These are phyloP conservation scores for Drosophila mercatorum DNA, from an alignment of 2,888 invertebrate genomes.

Conservation along the genomic window DNA sequence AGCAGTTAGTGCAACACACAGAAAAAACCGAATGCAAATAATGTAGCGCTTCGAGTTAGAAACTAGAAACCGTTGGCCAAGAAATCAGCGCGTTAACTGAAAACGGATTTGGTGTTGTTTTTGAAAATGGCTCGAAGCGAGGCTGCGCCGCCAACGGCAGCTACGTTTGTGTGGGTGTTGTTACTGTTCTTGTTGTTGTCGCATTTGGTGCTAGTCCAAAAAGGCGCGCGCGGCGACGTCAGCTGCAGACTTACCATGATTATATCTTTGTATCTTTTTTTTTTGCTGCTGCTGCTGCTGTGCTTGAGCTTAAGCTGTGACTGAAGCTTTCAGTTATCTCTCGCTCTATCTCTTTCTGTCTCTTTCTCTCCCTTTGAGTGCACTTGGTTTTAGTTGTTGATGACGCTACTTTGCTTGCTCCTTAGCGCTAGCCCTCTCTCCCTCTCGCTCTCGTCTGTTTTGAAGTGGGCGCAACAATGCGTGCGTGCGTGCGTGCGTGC, in stretches of 20 bases:
- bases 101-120: slow-evolving; percentile 36
- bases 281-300: not conserved
- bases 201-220: slow-evolving; percentile 64
- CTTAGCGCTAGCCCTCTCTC: slow-evolving; percentile 6
- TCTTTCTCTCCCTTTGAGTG: slow-evolving; percentile 19
- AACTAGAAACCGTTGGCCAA: slow-evolving; percentile 31
- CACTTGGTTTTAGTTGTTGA: slow-evolving; percentile 17
- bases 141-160: slow-evolving; percentile 23
- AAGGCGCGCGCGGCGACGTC: slow-evolving; percentile 62
- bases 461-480: slow-evolving; percentile 36
- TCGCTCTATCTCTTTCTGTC: slow-evolving; percentile 17
- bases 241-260: slow-evolving; percentile 62
- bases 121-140: slow-evolving; percentile 22
- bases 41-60: slow-evolving; percentile 2
- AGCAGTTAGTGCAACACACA: slow-evolving; percentile 19
- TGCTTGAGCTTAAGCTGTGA: slow-evolving; percentile 29
- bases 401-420: slow-evolving; percentile 14
- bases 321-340: slow-evolving; percentile 21
- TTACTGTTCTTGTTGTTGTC: slow-evolving; percentile 37
- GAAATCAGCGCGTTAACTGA: slow-evolving; percentile 54
- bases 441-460: slow-evolving; percentile 9
- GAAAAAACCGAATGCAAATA: slow-evolving; percentile 19
- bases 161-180: slow-evolving; percentile 49
- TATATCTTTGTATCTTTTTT: slow-evolving; percentile 16
- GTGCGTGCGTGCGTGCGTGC: slow-evolving; percentile 32